Evolutionary conservation across 2,888 invertebrate species (phyloP).

Genomic region (Drosophila acutilabella): DNA sequence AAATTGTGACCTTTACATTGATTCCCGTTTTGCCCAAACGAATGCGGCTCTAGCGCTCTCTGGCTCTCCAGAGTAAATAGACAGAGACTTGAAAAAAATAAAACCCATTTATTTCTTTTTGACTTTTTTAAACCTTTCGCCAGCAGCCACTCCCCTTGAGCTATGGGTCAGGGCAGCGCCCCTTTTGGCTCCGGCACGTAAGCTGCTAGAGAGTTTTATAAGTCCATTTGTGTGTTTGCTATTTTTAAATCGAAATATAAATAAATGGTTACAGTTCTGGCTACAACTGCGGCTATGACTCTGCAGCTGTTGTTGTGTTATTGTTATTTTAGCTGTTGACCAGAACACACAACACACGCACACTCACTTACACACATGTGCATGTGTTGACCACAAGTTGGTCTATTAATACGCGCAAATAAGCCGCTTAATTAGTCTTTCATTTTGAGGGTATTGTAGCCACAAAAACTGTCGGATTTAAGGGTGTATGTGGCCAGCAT

Average conservation of each 20-base stretch:
- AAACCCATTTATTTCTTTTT: constrained; percentile 76
- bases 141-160: constrained; percentile 13
- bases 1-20: constrained; percentile 81
- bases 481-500: constrained; percentile 43
- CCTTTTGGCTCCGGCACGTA: constrained; percentile 51
- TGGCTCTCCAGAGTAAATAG: constrained; percentile 64
- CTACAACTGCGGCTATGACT: constrained; percentile 14
- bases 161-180: background rate
- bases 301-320: constrained; percentile 19
- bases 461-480: constrained; percentile 77
- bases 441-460: constrained; percentile 70
- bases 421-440: constrained; percentile 80
- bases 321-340: constrained; percentile 47
- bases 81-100: constrained; percentile 51
- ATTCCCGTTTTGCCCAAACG: constrained; percentile 52
- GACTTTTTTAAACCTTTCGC: constrained; percentile 70
- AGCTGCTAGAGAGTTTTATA: constrained; percentile 71
- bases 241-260: constrained; percentile 77
- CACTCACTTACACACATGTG: constrained; percentile 16
- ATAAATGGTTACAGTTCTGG: constrained; percentile 59
- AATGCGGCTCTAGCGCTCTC: constrained; percentile 23
- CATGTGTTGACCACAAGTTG: constrained; percentile 66
- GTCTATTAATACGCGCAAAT: constrained; percentile 79
- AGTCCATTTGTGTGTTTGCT: constrained; percentile 72
- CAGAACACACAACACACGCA: constrained; percentile 27